Evolutionary conservation across 1,140 invertebrate genomes (phyloP).

Genomic region (Brachionus rotundiformis): DNA sequence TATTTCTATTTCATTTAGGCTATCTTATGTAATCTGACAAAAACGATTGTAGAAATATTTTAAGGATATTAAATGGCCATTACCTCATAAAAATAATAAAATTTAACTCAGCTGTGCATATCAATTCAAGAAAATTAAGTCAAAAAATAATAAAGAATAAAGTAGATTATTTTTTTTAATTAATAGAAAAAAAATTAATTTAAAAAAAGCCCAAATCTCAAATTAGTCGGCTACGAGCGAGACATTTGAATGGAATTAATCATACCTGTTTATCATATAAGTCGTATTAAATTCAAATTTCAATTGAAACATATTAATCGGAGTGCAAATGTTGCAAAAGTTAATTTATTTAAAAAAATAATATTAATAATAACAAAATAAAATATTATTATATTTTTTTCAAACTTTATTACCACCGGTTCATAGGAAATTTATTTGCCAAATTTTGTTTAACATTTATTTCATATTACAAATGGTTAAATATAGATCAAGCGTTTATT

Average conservation of each 20-base stretch:
- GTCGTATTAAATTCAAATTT: neutral
- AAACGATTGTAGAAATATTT: no score
- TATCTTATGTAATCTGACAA: no score
- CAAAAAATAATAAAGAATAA: no score
- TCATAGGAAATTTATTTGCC: neutral
- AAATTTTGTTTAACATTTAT: constrained; percentile 13
- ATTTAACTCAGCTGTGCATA: no score
- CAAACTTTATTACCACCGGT: neutral
- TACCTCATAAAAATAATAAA: no score
- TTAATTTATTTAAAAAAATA: neutral
- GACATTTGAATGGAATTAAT: neutral
- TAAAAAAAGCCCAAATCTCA: neutral
- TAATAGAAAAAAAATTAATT: no score
- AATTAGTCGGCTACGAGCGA: neutral
- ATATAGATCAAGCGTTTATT: constrained; percentile 15
- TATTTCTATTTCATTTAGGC: no score
- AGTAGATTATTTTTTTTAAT: no score
- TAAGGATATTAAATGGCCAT: no score
- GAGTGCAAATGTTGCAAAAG: neutral
- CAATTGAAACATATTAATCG: constrained; percentile 15
- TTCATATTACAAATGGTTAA: constrained; percentile 8
- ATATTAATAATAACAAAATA: no score
- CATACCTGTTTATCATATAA: neutral
- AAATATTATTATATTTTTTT: no score
- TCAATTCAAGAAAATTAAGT: no score